A percentile compares a stretch with the other conserved stretches of the same genome.
Conservation (phyloP, 2,113 vertebrate genomes). For the Perca schrenkii region DNA sequence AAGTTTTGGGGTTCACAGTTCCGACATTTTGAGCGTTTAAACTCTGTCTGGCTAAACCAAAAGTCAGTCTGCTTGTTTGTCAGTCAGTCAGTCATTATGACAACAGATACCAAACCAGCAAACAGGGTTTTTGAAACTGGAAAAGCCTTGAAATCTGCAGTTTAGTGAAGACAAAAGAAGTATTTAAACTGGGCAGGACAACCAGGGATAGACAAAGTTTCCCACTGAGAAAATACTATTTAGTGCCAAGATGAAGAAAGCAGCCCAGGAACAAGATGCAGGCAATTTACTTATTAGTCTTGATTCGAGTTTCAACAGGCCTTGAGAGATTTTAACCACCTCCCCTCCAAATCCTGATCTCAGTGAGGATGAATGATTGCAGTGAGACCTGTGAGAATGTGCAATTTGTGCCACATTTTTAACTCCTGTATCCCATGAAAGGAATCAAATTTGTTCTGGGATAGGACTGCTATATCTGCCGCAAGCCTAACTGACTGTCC, state of each 20-base stretch:
- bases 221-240: slow-evolving; percentile 6
- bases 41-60: not conserved
- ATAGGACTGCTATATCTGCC: not conserved
- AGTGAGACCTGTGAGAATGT: slow-evolving; percentile 11
- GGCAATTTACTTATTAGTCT: slow-evolving; percentile 51
- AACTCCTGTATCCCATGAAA: slow-evolving; percentile 1
- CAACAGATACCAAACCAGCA: slow-evolving; percentile 6
- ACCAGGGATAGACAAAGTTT: slow-evolving; percentile 42
- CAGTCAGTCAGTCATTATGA: not conserved
- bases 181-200: slow-evolving; percentile 16
- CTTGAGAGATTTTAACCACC: slow-evolving; percentile 48
- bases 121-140: not conserved
- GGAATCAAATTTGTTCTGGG: slow-evolving; percentile 1
- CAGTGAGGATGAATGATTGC: slow-evolving; percentile 25
- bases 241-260: slow-evolving; percentile 36
- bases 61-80: slow-evolving; percentile 1
- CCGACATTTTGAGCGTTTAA: slow-evolving; percentile 8
- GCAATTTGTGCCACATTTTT: slow-evolving; percentile 21
- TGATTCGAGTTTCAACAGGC: slow-evolving; percentile 49
- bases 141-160: slow-evolving; percentile 26
- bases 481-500: not conserved
- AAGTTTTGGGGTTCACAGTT: slow-evolving; percentile 38
- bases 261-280: slow-evolving; percentile 39
- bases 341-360: slow-evolving; percentile 31
- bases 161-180: slow-evolving; percentile 16